A percentile compares a stretch with the other conserved stretches of the same genome.
Evolutionary conservation across 2,113 vertebrate genomes (phyloP).

Genomic region (Lathamus discolor): DNA sequence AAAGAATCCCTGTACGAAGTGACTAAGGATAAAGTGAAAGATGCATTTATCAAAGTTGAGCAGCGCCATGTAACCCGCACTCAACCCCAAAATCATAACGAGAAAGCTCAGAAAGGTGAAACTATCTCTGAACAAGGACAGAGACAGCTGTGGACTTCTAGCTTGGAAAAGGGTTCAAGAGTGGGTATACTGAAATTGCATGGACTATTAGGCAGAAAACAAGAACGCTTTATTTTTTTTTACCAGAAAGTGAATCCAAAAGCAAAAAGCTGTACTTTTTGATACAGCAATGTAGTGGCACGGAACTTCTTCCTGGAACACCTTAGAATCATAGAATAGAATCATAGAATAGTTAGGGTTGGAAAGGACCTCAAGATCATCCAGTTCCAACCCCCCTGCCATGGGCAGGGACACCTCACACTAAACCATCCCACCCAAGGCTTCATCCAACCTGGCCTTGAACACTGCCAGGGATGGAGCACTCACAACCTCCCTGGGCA

Average conservation of each 20-base stretch:
- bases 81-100: fast-evolving
- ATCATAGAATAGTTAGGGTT: no score
- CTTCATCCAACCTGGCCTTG: no score
- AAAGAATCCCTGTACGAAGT: fast-evolving
- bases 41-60: not conserved
- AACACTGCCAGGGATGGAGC: no score
- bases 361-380: no score
- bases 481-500: no score
- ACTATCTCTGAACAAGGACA: not conserved
- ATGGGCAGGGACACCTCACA: no score
- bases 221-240: not conserved
- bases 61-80: not conserved
- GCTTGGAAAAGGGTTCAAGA: not conserved
- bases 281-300: fast-evolving
- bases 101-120: not conserved
- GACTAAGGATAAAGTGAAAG: not conserved
- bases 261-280: not conserved
- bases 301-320: not conserved
- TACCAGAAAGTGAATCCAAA: not conserved
- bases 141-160: not conserved
- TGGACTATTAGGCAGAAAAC: not conserved
- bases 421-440: no score
- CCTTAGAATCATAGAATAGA: no score
- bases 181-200: fast-evolving
- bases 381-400: no score